These are phyloP conservation scores for Cyclura pinguis DNA, from an alignment of 2,797 vertebrate genomes.

Conservation along the genomic window DNA sequence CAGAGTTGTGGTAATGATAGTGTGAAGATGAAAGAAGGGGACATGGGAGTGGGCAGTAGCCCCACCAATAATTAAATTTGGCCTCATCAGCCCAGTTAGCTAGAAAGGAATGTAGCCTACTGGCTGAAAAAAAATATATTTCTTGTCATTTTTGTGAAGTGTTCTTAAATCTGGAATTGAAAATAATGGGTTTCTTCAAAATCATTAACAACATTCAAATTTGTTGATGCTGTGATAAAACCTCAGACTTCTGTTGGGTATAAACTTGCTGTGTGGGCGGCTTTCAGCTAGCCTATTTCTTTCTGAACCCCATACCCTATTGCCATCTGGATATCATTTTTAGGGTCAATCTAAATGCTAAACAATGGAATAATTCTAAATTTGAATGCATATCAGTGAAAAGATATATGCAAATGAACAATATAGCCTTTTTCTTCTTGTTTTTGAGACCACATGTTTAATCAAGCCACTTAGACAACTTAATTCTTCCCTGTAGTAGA, in stretches of 20 bases:
- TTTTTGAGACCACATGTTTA: background rate
- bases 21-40: background rate
- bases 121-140: background rate
- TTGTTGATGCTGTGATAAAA: background rate
- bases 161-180: background rate
- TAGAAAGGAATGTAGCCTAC: background rate
- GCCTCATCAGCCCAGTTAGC: background rate
- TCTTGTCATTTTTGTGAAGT: background rate
- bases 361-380: constrained; percentile 4
- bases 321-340: constrained; percentile 6
- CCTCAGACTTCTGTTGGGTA: background rate
- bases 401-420: background rate
- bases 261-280: background rate
- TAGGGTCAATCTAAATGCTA: background rate
- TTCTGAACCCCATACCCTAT: background rate
- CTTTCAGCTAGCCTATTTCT: background rate
- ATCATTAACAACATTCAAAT: background rate
- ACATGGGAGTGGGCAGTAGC: background rate
- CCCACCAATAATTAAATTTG: background rate
- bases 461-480: background rate
- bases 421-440: background rate
- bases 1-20: no score
- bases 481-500: background rate
- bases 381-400: background rate
- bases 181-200: background rate